These are phyloP conservation scores for Cheiracanthium punctorium DNA, from an alignment of 2,888 invertebrate species.

Conservation along the genomic window DNA sequence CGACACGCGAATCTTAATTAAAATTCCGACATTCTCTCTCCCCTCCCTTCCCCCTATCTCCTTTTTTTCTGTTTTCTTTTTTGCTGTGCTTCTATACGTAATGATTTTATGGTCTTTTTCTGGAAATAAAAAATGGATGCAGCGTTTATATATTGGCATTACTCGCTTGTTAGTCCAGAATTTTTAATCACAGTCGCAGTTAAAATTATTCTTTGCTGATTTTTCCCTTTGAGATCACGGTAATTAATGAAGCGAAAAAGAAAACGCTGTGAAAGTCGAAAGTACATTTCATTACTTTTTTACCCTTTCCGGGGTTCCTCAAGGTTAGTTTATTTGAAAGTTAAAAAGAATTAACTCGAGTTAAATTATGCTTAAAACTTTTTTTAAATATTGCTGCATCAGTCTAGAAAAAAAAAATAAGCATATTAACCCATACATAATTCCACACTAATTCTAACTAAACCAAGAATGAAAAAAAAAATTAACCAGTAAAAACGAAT, in stretches of 20 bases:
- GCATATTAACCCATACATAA: no score
- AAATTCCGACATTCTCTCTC: slow-evolving; percentile 20
- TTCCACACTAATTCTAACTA: no score
- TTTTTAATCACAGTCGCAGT: background rate
- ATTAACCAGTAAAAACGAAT: no score
- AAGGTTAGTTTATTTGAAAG: no score
- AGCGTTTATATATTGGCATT: background rate
- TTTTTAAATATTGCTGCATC: no score
- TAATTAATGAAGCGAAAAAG: background rate
- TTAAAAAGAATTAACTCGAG: no score
- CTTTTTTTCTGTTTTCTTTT: background rate
- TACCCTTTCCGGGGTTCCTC: no score
- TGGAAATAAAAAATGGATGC: background rate
- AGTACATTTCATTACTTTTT: no score
- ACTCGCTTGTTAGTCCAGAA: background rate
- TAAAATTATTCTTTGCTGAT: background rate
- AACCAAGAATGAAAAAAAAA: no score
- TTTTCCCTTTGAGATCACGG: background rate
- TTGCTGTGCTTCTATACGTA: background rate
- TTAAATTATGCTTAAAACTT: no score
- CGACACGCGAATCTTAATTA: slow-evolving; percentile 44
- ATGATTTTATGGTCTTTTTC: slow-evolving; percentile 7
- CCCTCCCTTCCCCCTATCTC: background rate
- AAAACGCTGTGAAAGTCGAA: no score
- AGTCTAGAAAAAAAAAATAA: no score